Base-by-base conservation (phyloP, 2,888 invertebrate genomes). In the Asteroscopus sphinx region DNA sequence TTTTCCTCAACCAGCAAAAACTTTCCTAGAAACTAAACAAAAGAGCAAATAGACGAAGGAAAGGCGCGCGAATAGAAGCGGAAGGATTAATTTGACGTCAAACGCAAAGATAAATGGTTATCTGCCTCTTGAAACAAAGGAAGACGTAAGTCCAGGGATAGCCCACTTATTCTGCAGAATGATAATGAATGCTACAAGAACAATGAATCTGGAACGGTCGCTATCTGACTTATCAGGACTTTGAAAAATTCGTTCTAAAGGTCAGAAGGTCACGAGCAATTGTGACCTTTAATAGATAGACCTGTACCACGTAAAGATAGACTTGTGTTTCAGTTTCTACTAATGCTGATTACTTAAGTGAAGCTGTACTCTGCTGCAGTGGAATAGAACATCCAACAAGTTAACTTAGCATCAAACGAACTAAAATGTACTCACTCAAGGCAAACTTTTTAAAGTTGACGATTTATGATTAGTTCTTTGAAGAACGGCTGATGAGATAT, bases 41-140 rank as follows among this genome's bases (percentile, higher is more conserved):
- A 6, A 15, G 0, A 36, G 17, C 7, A 15, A 17, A 26, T 8
- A 2, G 25, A 45, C 16, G 15, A 53, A 46, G 13, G 36, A 33
- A 54, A 11, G 11, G 12, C 3, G 15, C 15, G 8, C 6, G n/a
- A 12, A 12, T 28, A 16, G 16, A 16, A 36, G 3, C 2, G 3
- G 16, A 36, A 36, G 11, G 11, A 0, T 16, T 16, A 36, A 9
- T 46, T 26, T 58, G 36, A 17, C 15, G 12, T 12, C 15, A 6
- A 26, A 26, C 16, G 7, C 32, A 46, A n/a, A 25, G 35, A 42
- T 60, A 37, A 45, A 39, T 44, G 1, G 21, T 16, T 41, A 33
- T 35, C 44, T 17, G 15, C 7, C 0, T 40, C n/a, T 36, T 2
- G 12, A 33, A 32, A 57, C 45, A 49, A 62, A 57, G 15, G 15